Conservation (phyloP, 2,113 vertebrate species). For the Rhinolophus ferrumequinum region DNA sequence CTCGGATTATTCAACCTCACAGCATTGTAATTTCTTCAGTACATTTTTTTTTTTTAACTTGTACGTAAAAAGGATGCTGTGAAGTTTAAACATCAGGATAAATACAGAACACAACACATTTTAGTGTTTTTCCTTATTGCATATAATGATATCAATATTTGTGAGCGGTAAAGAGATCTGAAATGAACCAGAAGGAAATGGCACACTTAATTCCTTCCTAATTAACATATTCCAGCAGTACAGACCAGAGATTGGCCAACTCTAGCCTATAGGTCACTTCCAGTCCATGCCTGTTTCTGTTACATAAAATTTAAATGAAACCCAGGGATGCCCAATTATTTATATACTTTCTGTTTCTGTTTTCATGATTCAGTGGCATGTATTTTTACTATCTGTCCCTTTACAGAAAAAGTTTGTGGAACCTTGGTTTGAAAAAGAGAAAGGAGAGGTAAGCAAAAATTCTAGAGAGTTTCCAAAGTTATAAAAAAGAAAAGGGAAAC, state of each 20-base stretch:
- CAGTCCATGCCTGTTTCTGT: accelerated
- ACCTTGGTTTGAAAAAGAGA: not conserved
- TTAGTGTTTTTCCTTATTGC: not conserved
- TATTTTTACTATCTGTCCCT: not conserved
- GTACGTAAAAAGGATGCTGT: not conserved
- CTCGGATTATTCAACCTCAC: not conserved
- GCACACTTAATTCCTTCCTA: not conserved
- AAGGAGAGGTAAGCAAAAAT: not conserved
- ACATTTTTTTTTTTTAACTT: not conserved
- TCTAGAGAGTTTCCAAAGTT: not conserved
- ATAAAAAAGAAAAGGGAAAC: not conserved
- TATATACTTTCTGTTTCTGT: not conserved
- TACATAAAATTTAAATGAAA: not conserved
- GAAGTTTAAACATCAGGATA: not conserved
- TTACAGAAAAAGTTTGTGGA: not conserved
- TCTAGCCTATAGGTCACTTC: not conserved
- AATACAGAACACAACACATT: not conserved
- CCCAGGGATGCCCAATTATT: accelerated
- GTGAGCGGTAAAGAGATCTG: not conserved
- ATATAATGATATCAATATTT: not conserved
- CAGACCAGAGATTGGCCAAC: not conserved
- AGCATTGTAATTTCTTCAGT: not conserved
- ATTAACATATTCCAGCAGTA: not conserved
- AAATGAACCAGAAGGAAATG: not conserved
- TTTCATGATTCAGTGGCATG: not conserved